Base-by-base conservation (phyloP, 2,888 invertebrate species). In the Mesodorylaimus sp. region DNA sequence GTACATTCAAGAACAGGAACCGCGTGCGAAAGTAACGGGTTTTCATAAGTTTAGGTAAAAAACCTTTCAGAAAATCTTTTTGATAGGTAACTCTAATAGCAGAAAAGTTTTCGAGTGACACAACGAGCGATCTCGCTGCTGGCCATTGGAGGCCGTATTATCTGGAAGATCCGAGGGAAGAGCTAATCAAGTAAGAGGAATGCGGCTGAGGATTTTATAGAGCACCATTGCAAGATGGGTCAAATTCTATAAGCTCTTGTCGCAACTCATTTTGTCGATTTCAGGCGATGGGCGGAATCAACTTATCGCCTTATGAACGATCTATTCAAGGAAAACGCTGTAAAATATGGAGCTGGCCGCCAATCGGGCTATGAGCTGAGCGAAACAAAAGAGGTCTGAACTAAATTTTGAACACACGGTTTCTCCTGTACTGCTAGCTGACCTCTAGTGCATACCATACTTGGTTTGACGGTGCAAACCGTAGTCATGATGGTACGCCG, bases 41-140 rank as follows among this genome's bases (percentile, higher is more conserved):
- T 24, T 32, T 32, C 32, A 10, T 16, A 32, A 32, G 32, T 32
- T 32, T 32, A 10, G 10, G 16, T 32, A 7, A 16, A 32, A 7
- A 10, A 7, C 16, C 16, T 32, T 16, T 16, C 16, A 10, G n/a
- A 42, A 42, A 10, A 19, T 13, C 21, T 42, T 42, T 23, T 29
- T 19, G 55, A 21, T 53, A 66, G 49, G 58, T 67, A 2, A 61
- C 61, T 3, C 52, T 66, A 5, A 55, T 66, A 16, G 59, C 65
- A 5, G 64, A 63, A 19, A 50, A 56, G 2, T 63, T 64, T 49
- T 58, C 63, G 2, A 65, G 66, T 0, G 24, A 60, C 48, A 60
- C 63, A 1, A 64, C 64, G 0, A 59, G 61, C 2, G 65, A 67
- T 49, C 58, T 61, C 7, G 60, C 66, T 1, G 67, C 63, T 5